Evolutionary conservation across 2,113 vertebrate genomes (phyloP), one percentile per base, ranked within the genome.

Genomic region (Megatriorchis doriae): DNA sequence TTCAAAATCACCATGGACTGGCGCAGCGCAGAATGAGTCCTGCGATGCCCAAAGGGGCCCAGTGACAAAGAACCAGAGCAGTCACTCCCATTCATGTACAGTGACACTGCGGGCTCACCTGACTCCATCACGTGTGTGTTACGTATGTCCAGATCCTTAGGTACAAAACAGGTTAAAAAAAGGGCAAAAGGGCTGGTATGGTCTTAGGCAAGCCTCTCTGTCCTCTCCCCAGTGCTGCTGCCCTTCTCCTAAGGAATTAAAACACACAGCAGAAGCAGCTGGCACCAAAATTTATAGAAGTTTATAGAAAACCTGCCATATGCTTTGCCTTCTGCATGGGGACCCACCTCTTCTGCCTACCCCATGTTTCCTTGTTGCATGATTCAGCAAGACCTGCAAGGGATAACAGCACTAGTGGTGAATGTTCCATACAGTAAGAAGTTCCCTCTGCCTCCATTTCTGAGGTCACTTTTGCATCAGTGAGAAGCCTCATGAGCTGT

Each of bases 61-160:
- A 45, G 42, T 20, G 63, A 63, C 56, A 65, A 34, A 52, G 36
- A 70, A 29, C 36, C 43, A 25, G 56, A 45, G 71, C 56, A 23
- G 55, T 6, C 62, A 42, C 11, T 32, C 68, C n/a, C n/a, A n/a
- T 58, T 38, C 38, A 8, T 2, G 5, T 9, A 38, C 68, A 72
- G 68, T 2, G 5, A 59, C 38, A 15, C 34, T 40, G 18, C 0
- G 1, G 71, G 80, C 34, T 83, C 67, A 34, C 16, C 26, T 32
- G 52, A 53, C 29, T 52, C 50, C 25, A 85, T 13, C 11, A 7
- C 10, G 1, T 5, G 10, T 27, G 18, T n/a, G 42, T 48, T 71
- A 34, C 0, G 0, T 8, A 13, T 26, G 9, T 50, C 34, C 36
- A 23, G 26, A 21, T 50, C 66, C 66, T 55, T 16, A n/a, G 18